Evolutionary conservation across 1,140 invertebrate species (phyloP).

Genomic region (Reticulitermes speratus): DNA sequence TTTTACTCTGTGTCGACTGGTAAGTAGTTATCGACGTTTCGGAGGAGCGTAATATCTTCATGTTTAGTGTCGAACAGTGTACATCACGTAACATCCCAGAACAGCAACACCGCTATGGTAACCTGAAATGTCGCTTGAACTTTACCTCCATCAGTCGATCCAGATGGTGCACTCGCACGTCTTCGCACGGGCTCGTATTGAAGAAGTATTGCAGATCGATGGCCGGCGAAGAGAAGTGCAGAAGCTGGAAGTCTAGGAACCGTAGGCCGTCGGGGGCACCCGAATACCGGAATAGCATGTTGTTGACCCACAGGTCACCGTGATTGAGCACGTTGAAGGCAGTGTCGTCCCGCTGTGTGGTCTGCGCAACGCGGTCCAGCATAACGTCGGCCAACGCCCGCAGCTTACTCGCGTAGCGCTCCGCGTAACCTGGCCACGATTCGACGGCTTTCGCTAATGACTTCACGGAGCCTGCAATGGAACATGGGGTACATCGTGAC

Average conservation of each 20-base stretch:
- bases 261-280: slow-evolving; percentile 3
- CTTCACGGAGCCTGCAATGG: neutral
- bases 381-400: neutral
- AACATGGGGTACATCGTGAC: no score
- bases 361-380: slow-evolving; percentile 3
- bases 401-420: slow-evolving; percentile 21
- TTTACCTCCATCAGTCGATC: slow-evolving; percentile 45
- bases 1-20: no score
- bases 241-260: slow-evolving; percentile 39
- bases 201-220: slow-evolving; percentile 39
- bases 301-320: slow-evolving; percentile 36
- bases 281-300: slow-evolving; percentile 33
- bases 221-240: slow-evolving; percentile 33
- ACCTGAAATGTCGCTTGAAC: no score
- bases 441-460: neutral
- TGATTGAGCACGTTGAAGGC: slow-evolving; percentile 32
- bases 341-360: slow-evolving; percentile 8
- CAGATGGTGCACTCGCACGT: slow-evolving; percentile 36
- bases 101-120: no score
- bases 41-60: no score
- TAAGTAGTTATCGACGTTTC: no score
- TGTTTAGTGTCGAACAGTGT: no score
- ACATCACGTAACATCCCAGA: no score
- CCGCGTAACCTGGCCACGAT: neutral
- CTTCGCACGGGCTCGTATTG: slow-evolving; percentile 32